A percentile compares a stretch with the other conserved stretches of the same genome.
Conservation (phyloP, 1,140 invertebrate species). For the Drosophila ohnishii region DNA sequence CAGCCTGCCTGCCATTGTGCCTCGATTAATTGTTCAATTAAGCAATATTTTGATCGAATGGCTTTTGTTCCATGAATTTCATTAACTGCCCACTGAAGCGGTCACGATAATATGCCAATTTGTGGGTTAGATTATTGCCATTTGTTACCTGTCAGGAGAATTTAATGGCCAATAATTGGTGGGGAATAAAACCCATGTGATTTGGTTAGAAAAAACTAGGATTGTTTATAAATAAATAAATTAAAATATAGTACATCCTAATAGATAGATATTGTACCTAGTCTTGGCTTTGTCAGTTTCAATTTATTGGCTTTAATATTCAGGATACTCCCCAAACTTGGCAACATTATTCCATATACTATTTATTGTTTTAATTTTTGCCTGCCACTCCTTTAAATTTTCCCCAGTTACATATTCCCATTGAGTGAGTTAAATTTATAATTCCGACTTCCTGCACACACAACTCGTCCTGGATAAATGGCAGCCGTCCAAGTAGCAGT, state of each 20-base stretch:
- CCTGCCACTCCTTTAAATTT: not conserved
- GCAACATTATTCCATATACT: not conserved
- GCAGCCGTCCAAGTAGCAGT: constrained; percentile 37
- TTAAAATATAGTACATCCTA: not conserved
- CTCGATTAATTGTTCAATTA: constrained; percentile 78
- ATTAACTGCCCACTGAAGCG: constrained; percentile 25
- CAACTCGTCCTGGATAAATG: constrained; percentile 31
- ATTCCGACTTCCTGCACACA: not conserved
- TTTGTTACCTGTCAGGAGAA: constrained; percentile 2
- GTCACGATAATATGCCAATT: constrained; percentile 42
- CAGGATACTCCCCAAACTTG: not conserved
- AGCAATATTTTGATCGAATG: constrained; percentile 65
- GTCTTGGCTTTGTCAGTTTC: not conserved
- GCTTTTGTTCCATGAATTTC: constrained; percentile 53
- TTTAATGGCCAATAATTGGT: constrained; percentile 7
- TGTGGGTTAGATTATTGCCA: constrained; percentile 1
- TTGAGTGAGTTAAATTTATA: constrained; percentile 24
- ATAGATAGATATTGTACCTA: not conserved
- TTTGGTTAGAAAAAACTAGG: too few species aligned
- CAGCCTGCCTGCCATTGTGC: constrained; percentile 49
- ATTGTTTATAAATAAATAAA: not conserved
- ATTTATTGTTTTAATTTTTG: constrained; percentile 20
- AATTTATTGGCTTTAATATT: not conserved
- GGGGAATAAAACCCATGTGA: not conserved
- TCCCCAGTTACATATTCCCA: not conserved